Evolutionary conservation across 2,888 invertebrate genomes (phyloP).

Genomic region (Habroteleia sp.): DNA sequence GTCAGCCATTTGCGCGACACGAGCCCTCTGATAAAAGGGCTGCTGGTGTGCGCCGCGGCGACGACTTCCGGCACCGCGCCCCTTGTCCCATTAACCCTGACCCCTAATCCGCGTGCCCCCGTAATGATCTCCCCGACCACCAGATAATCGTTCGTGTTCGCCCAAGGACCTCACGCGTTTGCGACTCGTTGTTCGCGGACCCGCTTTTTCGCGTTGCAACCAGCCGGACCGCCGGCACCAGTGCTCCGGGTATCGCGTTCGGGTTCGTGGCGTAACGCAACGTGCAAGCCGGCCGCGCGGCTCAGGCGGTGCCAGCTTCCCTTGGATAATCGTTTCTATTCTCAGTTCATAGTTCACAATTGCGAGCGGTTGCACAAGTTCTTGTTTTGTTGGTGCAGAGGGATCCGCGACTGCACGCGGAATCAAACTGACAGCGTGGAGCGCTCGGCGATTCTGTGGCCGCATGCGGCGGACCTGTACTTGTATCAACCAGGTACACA

Average conservation of each 20-base stretch:
- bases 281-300: constrained; percentile 19
- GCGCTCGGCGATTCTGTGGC: constrained; percentile 79
- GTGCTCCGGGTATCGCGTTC: not conserved
- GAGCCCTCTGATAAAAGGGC: constrained; percentile 32
- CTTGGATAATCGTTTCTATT: constrained; percentile 27
- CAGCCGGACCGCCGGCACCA: not conserved
- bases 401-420: constrained; percentile 77
- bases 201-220: not conserved
- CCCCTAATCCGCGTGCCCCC: not conserved
- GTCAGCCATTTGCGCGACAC: constrained; percentile 48
- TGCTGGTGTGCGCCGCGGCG: constrained; percentile 13
- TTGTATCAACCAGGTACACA: constrained; percentile 78
- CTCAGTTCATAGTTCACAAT: constrained; percentile 5
- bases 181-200: not conserved
- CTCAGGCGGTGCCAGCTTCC: constrained; percentile 2
- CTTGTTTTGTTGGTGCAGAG: constrained; percentile 68
- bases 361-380: constrained; percentile 6
- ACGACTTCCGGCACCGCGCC: not conserved
- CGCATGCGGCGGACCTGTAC: constrained; percentile 79
- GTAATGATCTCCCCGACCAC: constrained; percentile 20
- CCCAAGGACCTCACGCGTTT: constrained; percentile 27
- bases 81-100: not conserved
- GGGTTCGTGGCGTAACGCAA: constrained; percentile 1
- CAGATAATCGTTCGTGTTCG: constrained; percentile 6
- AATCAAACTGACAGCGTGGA: constrained; percentile 79